phyloP scores from a whole-genome alignment of 2,888 invertebrate genomes.

The Caenorhabditis sulstoni region DNA sequence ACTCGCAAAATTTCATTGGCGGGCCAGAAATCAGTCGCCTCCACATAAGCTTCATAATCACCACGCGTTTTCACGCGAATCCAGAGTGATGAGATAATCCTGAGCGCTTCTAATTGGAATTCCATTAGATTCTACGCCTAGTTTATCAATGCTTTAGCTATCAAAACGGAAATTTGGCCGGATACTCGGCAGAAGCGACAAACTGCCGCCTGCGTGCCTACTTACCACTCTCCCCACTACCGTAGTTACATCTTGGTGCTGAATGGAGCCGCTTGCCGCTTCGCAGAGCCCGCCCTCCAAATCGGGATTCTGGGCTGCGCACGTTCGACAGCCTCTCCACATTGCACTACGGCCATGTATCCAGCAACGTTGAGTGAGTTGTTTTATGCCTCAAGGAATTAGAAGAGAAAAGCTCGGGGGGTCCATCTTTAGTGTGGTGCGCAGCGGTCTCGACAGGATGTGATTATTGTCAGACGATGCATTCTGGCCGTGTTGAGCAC shows the following conservation, averaged over 20 bases:
- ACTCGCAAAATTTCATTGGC: neutral
- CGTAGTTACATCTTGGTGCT: constrained; percentile 43
- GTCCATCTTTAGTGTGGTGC: too few relatives aligned
- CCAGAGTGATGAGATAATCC: constrained; percentile 49
- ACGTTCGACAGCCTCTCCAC: constrained; percentile 35
- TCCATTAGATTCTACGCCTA: constrained; percentile 37
- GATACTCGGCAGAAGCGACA: constrained; percentile 36
- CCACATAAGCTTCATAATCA: constrained; percentile 22
- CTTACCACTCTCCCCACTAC: constrained; percentile 46
- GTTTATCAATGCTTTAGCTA: constrained; percentile 41
- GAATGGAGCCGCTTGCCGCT: constrained; percentile 44
- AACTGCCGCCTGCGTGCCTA: constrained; percentile 23
- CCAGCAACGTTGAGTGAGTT: constrained; percentile 60
- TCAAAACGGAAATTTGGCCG: constrained; percentile 59
- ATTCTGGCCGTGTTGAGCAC: constrained; percentile 38
- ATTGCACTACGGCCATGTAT: constrained; percentile 58
- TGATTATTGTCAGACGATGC: constrained; percentile 57
- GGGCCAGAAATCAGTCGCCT: constrained; percentile 47
- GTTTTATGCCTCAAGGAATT: constrained; percentile 48
- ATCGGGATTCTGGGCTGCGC: constrained; percentile 27
- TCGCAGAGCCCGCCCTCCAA: constrained; percentile 45
- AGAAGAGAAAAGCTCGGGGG: too few relatives aligned
- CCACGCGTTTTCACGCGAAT: neutral
- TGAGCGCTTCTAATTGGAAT: constrained; percentile 26
- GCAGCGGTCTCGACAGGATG: constrained; percentile 28